phyloP scores from a whole-genome alignment of 2,888 invertebrate species.

The Andrena praecox region DNA sequence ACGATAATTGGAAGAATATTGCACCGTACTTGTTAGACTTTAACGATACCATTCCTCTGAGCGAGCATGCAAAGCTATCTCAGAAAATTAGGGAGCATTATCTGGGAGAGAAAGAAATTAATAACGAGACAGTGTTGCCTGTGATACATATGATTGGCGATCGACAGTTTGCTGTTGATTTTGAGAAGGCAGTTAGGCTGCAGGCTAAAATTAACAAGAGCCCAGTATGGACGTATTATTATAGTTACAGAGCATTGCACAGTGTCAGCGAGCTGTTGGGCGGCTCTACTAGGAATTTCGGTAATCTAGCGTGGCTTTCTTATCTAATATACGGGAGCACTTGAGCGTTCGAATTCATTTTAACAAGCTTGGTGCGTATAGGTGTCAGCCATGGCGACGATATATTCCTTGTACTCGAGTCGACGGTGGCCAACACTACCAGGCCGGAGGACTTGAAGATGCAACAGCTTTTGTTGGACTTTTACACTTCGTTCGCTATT shows the following conservation, averaged over 20 bases:
- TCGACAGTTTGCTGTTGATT: constrained; percentile 86
- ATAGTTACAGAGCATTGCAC: constrained; percentile 86
- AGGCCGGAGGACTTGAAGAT: constrained; percentile 84
- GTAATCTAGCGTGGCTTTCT: constrained; percentile 10
- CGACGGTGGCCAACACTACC: constrained; percentile 73
- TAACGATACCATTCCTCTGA: constrained; percentile 86
- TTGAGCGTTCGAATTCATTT: no score
- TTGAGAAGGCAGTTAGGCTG: constrained; percentile 86
- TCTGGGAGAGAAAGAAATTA: constrained; percentile 85
- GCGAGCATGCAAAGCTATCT: constrained; percentile 83
- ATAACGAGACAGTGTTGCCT: constrained; percentile 81
- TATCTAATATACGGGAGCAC: no score
- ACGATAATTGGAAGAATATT: constrained; percentile 86
- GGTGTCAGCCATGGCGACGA: constrained; percentile 86
- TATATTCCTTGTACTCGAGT: constrained; percentile 59
- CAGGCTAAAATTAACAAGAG: constrained; percentile 86
- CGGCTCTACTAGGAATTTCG: constrained; percentile 36
- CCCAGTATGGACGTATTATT: constrained; percentile 88
- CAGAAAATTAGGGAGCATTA: constrained; percentile 86
- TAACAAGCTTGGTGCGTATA: no score
- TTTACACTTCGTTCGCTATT: constrained; percentile 86
- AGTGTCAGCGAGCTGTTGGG: constrained; percentile 87
- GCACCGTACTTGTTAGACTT: constrained; percentile 87
- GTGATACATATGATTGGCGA: constrained; percentile 87
- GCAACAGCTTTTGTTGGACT: constrained; percentile 85